phyloP scores from a whole-genome alignment of 64 coral and sea anemone genomes.

The Stichodactyla helianthus region DNA sequence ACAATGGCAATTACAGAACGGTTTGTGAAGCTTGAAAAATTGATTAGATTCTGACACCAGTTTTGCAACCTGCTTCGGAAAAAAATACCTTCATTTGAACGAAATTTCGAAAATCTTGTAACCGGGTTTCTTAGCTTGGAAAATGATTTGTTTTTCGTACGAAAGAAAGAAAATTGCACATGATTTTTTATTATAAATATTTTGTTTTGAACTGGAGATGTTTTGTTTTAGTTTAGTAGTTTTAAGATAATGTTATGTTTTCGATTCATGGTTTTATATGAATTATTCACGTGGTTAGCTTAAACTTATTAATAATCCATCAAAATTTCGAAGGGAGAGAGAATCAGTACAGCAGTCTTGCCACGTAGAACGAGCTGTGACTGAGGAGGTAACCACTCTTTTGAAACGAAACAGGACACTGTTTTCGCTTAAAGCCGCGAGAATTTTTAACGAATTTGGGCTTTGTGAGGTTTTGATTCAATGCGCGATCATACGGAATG shows the following conservation, averaged over 20 bases:
- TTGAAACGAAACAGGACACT: background rate
- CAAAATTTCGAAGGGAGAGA: background rate
- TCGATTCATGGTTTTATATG: background rate
- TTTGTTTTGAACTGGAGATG: background rate
- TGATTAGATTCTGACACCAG: conserved; percentile 31
- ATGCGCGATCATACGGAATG: conserved; percentile 5
- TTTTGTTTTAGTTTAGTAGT: background rate
- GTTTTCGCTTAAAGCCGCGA: background rate
- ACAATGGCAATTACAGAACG: conserved; percentile 13
- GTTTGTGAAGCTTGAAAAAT: conserved; percentile 32
- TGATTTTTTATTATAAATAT: background rate
- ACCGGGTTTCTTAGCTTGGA: background rate
- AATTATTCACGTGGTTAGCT: background rate
- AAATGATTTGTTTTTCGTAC: background rate
- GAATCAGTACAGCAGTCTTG: background rate
- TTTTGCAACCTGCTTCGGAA: background rate
- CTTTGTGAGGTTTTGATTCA: background rate
- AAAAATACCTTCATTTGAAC: background rate
- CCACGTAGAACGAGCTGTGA: background rate
- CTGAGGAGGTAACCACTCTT: background rate
- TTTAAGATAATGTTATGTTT: conserved; percentile 4
- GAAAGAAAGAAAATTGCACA: background rate
- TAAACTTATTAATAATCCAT: background rate
- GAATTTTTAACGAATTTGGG: background rate
- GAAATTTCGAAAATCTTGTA: background rate